These are phyloP conservation scores for Chaenodraco wilsoni DNA, from an alignment of 2,797 vertebrate genomes.

Conservation along the genomic window DNA sequence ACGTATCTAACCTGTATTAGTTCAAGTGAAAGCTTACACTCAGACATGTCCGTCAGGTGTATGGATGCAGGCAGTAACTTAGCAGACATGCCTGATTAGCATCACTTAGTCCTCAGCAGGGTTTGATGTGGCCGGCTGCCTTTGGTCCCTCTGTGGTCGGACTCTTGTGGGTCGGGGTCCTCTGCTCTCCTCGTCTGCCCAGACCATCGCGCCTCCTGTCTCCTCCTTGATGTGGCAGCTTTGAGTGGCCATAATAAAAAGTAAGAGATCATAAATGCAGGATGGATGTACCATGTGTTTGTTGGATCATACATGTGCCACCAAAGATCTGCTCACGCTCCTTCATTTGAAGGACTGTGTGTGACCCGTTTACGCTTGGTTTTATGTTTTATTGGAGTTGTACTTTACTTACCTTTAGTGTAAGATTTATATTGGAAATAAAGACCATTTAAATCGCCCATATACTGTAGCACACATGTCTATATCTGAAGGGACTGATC, in stretches of 20 bases:
- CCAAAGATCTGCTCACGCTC: not conserved
- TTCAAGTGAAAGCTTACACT: slow-evolving; percentile 6
- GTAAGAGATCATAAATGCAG: slow-evolving; percentile 67
- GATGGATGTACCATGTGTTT: slow-evolving; percentile 72
- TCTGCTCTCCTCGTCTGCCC: slow-evolving; percentile 55
- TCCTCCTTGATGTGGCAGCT: slow-evolving; percentile 72
- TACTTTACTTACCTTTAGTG: not conserved
- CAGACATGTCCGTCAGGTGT: slow-evolving; percentile 50
- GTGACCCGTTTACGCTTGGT: not conserved
- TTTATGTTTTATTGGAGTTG: not conserved
- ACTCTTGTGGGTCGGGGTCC: slow-evolving; percentile 60
- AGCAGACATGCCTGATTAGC: slow-evolving; percentile 34
- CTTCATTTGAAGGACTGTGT: not conserved
- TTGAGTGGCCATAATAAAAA: slow-evolving; percentile 64
- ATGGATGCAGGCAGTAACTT: slow-evolving; percentile 25
- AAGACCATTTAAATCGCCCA: not conserved
- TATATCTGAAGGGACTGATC: not conserved
- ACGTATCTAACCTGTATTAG: not conserved
- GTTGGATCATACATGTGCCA: slow-evolving; percentile 39
- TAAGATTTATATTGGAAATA: not conserved
- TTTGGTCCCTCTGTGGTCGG: slow-evolving; percentile 52
- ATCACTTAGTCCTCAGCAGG: slow-evolving; percentile 25
- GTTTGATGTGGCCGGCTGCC: slow-evolving; percentile 69
- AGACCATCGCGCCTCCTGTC: slow-evolving; percentile 54
- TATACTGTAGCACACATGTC: not conserved